These are phyloP conservation scores for Poeciliopsis retropinna DNA, from an alignment of 2,113 vertebrate species.

Conservation along the genomic window DNA sequence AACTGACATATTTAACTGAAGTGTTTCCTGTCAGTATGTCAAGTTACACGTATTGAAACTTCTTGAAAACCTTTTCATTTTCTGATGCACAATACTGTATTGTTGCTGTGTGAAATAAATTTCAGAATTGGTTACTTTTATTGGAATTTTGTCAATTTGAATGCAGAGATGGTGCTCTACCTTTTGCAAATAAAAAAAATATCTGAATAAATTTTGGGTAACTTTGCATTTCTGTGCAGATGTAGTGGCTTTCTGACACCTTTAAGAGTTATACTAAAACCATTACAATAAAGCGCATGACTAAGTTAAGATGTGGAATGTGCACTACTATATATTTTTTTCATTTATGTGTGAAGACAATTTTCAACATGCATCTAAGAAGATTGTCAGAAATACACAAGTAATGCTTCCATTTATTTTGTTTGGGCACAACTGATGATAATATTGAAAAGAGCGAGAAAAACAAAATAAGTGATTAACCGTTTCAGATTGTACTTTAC, in stretches of 20 bases:
- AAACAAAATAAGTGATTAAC: too few relatives aligned
- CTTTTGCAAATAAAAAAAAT: background rate
- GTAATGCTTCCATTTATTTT: too few relatives aligned
- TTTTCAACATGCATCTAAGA: background rate
- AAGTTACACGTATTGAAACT: constrained; percentile 37
- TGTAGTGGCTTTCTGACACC: too few relatives aligned
- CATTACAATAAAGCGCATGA: too few relatives aligned
- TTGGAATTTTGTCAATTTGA: background rate
- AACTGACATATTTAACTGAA: background rate
- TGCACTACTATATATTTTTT: background rate
- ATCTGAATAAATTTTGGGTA: background rate
- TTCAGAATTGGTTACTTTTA: constrained; percentile 23
- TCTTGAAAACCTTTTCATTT: constrained; percentile 56
- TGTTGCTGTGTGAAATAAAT: constrained; percentile 46
- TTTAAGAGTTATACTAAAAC: too few relatives aligned
- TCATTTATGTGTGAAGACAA: background rate
- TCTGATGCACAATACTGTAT: constrained; percentile 35
- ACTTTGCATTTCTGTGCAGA: too few relatives aligned
- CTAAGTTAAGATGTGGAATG: too few relatives aligned
- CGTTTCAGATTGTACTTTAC: too few relatives aligned
- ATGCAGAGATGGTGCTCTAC: rapidly evolving
- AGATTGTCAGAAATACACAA: background rate
- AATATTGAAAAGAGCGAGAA: too few relatives aligned
- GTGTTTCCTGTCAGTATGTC: constrained; percentile 39
- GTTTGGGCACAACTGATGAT: too few relatives aligned